phyloP scores from a whole-genome alignment of 2,113 vertebrate genomes.

The Brienomyrus brachyistius region DNA sequence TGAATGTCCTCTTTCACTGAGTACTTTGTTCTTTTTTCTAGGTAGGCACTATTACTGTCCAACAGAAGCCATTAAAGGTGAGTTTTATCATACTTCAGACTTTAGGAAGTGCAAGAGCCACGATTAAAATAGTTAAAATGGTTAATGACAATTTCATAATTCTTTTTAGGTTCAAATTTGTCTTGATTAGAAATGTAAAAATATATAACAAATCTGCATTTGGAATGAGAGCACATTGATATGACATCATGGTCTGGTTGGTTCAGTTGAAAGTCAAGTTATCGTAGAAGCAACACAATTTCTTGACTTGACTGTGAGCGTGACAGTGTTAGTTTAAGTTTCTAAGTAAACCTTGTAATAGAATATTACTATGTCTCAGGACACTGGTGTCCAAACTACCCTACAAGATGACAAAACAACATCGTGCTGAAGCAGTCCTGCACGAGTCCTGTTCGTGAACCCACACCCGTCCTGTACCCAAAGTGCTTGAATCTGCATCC shows the following conservation, averaged over 20 bases:
- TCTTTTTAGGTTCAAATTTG: background rate
- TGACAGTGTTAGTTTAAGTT: background rate
- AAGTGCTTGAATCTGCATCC: too few relatives aligned
- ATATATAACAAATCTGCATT: background rate
- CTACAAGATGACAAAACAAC: background rate
- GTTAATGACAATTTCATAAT: background rate
- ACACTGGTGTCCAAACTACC: background rate
- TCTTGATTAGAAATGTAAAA: background rate
- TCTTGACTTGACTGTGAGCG: background rate
- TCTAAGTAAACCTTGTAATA: background rate
- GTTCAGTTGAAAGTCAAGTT: background rate
- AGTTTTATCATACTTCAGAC: constrained; percentile 32
- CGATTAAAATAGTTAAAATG: background rate
- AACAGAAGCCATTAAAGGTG: constrained; percentile 56
- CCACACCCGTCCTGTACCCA: too few relatives aligned
- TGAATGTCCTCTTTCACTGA: constrained; percentile 3
- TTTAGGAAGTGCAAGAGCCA: background rate
- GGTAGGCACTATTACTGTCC: constrained; percentile 47
- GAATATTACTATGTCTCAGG: background rate
- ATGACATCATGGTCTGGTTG: background rate
- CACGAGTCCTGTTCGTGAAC: too few relatives aligned
- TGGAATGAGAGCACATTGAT: background rate
- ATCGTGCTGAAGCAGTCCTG: background rate
- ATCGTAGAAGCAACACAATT: background rate
- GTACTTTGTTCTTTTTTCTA: constrained; percentile 41